Base-by-base conservation (phyloP, 1,140 invertebrate genomes). In the Caenorhabditis remanei region DNA sequence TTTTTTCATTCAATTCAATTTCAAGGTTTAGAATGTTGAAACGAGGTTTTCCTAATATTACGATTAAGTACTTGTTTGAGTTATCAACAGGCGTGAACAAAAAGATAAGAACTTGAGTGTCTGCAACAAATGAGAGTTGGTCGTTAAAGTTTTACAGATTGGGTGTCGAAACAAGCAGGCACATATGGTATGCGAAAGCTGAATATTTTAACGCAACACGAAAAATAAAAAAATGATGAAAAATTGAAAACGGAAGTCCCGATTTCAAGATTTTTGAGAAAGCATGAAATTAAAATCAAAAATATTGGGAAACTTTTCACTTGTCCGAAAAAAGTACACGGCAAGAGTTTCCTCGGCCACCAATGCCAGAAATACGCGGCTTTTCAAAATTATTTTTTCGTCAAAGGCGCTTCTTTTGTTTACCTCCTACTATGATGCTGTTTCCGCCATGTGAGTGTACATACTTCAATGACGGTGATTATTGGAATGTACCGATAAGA, bases 401-500 rank as follows among this genome's bases (percentile, higher is more conserved):
- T 53, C 71, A 21, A 21, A 16, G 50, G 50, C 61, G 11, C 24
- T 41, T 40, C 24, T 65, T 24, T 65, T 61, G 32, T 65, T 65
- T 65, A 65, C 61, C 16, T 9, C 61, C 24, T 24, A 61, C 8
- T 21, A 32, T 61, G 16, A 9, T n/a, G 8, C 40, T 65, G 61
- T 65, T 65, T 65, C 61, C 61, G 61, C 61, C 13, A 14, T n/a
- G 56, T 61, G 4, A 9, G 43, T 75, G 19, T 46, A 41, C 43
- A 75, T 46, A 75, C 41, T 75, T 46, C 40, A 75, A 75, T 75
- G 43, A 75, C 43, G 43, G 19, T 11, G 67, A 41, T 75, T 14
- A 19, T 46, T 48, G 67, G 67, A 75, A 75, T 75, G 67, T 19
- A 75, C 21, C 67, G 67, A 75, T 75, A 75, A 75, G 67, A 46